Percentiles rank a stretch among this genome's conserved stretches.
Conservation (phyloP, 2,797 vertebrate genomes). For the Clarias fuscus region DNA sequence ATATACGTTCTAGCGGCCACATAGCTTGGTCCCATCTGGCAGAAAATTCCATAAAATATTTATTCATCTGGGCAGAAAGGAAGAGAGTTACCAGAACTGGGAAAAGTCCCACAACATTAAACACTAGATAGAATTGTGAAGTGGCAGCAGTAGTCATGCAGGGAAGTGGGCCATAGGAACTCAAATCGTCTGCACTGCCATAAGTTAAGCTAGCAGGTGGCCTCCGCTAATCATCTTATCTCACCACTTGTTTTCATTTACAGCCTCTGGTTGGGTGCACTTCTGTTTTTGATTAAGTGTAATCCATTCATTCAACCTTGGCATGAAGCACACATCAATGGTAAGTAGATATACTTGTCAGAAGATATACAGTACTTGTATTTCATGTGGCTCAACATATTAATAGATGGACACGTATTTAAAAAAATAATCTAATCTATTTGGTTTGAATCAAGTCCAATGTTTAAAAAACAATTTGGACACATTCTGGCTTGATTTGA, state of each 20-base stretch:
- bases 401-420: not conserved
- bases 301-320: conserved; percentile 80
- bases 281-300: conserved; percentile 91
- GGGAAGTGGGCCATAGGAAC: conserved; percentile 95
- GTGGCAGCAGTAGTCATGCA: conserved; percentile 87
- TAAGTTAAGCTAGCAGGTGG: conserved; percentile 94
- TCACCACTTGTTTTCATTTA: conserved; percentile 83
- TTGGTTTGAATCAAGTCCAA: not conserved
- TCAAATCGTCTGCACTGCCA: conserved; percentile 87
- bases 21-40: conserved; percentile 63
- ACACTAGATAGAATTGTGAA: conserved; percentile 88
- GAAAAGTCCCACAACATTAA: conserved; percentile 85
- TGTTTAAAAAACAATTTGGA: not conserved
- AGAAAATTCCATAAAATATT: conserved; percentile 69
- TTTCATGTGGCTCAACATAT: not conserved
- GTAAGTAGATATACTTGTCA: not conserved
- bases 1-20: conserved; percentile 78
- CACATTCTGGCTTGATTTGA: not conserved
- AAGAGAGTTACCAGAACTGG: conserved; percentile 80
- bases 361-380: no score
- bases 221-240: conserved; percentile 85
- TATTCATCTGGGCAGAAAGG: conserved; percentile 73
- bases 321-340: not conserved
- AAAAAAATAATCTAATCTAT: not conserved
- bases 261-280: conserved; percentile 80